Conservation (phyloP, 64 coral and sea anemone genomes). For the Actinia tenebrosa region DNA sequence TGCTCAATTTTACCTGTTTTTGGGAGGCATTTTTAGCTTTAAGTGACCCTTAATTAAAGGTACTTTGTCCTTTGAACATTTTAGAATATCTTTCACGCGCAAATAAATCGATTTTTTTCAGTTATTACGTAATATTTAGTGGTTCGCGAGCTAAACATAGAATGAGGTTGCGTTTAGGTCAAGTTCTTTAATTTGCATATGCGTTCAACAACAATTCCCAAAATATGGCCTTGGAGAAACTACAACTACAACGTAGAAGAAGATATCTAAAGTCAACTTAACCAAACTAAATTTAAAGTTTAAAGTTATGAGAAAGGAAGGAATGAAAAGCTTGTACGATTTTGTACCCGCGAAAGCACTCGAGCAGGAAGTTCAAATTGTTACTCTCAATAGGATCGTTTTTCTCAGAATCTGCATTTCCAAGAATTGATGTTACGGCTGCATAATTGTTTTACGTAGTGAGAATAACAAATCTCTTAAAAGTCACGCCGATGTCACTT, state of each 20-base stretch:
- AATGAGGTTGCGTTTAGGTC: neutral
- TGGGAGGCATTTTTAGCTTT: neutral
- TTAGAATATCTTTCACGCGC: neutral
- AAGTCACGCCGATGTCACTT: neutral
- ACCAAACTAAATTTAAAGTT: neutral
- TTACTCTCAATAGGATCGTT: neutral
- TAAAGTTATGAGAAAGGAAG: neutral
- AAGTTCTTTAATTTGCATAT: constrained; percentile 8
- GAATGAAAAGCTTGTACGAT: neutral
- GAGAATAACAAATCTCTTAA: neutral
- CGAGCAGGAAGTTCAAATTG: neutral
- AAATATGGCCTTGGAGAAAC: neutral
- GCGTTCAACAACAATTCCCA: neutral
- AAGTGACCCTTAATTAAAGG: neutral
- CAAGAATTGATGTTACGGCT: neutral
- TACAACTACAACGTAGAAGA: neutral
- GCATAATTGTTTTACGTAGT: neutral
- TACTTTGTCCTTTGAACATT: neutral
- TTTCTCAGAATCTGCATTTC: neutral
- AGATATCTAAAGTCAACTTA: neutral
- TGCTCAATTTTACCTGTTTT: too few species aligned
- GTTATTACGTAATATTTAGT: neutral
- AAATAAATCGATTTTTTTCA: neutral
- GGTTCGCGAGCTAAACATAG: neutral
- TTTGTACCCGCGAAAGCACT: neutral